Conservation (phyloP, 64 coral and sea anemone genomes). For the Stichodactyla helianthus region DNA sequence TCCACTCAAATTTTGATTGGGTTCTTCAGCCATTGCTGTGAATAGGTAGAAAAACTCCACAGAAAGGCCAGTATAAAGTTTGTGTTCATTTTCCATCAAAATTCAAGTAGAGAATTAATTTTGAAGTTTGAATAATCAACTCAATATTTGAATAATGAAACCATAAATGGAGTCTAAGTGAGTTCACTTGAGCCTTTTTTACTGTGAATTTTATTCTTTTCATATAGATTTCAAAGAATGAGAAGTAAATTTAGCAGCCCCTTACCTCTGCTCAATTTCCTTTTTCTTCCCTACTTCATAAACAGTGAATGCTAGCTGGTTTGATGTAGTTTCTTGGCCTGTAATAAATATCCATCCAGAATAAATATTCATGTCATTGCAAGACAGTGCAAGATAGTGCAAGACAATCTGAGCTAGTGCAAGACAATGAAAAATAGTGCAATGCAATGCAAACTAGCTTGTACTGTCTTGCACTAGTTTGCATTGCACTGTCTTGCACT, state of each 20-base stretch:
- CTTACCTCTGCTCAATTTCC: constrained; percentile 62
- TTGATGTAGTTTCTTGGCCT: constrained; percentile 84
- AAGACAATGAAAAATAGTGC: not conserved
- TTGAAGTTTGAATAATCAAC: too few relatives aligned
- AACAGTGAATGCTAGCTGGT: constrained; percentile 66
- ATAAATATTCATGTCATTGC: constrained; percentile 26
- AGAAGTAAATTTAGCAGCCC: not conserved
- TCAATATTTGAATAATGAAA: too few relatives aligned
- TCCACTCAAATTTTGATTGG: too few relatives aligned
- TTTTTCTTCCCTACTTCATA: constrained; percentile 64
- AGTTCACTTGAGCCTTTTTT: too few relatives aligned
- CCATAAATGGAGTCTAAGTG: too few relatives aligned
- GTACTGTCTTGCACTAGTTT: not conserved
- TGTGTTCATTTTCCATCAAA: too few relatives aligned
- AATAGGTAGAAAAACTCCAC: too few relatives aligned
- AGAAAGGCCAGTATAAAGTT: too few relatives aligned
- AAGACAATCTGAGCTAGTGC: constrained; percentile 6
- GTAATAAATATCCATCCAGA: constrained; percentile 2
- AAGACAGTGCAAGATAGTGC: not conserved
- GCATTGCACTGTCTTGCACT: not conserved
- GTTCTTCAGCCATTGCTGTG: too few relatives aligned
- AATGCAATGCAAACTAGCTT: not conserved
- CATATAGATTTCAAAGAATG: too few relatives aligned
- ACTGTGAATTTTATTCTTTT: too few relatives aligned
- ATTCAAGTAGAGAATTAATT: too few relatives aligned